These are phyloP conservation scores for Oryzias dopingdopingensis DNA, from an alignment of 2,797 vertebrate genomes.

Conservation along the genomic window DNA sequence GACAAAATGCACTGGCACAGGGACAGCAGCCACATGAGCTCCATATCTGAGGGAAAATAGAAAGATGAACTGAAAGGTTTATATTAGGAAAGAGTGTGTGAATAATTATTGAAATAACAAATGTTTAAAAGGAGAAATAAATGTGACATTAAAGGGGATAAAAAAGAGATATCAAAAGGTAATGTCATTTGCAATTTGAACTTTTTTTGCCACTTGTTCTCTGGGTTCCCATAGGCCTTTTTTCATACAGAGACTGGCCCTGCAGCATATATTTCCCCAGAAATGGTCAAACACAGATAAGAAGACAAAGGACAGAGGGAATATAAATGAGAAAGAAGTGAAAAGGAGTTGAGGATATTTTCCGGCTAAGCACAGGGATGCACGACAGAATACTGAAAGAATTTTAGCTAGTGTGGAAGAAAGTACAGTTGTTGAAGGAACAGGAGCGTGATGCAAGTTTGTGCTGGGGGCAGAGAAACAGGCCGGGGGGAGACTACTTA, in stretches of 20 bases:
- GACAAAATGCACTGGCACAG: constrained; percentile 68
- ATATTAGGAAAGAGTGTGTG: background rate
- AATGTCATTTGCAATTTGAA: constrained; percentile 26
- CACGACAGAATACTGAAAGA: constrained; percentile 37
- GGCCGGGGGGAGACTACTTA: constrained; percentile 33
- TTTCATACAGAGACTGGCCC: constrained; percentile 16
- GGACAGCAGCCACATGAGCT: constrained; percentile 66
- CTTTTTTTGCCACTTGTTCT: constrained; percentile 13
- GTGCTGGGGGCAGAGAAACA: constrained; percentile 35
- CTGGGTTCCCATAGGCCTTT: constrained; percentile 14
- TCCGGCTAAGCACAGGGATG: constrained; percentile 33
- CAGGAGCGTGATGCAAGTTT: constrained; percentile 41
- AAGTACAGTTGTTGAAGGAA: constrained; percentile 19
- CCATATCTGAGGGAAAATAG: constrained; percentile 58
- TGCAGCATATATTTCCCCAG: constrained; percentile 23
- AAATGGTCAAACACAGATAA: constrained; percentile 11
- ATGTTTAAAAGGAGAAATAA: no score
- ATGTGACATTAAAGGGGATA: background rate
- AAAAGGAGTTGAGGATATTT: constrained; percentile 22
- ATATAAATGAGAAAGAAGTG: constrained; percentile 37
- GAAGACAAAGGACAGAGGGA: constrained; percentile 27
- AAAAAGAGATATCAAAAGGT: background rate
- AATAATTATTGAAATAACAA: background rate
- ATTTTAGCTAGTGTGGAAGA: constrained; percentile 9
- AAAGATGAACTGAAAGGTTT: constrained; percentile 9